Percentiles rank a stretch among this genome's conserved stretches.
Conservation (phyloP, 2,888 invertebrate species). For the Cheilosia soror region DNA sequence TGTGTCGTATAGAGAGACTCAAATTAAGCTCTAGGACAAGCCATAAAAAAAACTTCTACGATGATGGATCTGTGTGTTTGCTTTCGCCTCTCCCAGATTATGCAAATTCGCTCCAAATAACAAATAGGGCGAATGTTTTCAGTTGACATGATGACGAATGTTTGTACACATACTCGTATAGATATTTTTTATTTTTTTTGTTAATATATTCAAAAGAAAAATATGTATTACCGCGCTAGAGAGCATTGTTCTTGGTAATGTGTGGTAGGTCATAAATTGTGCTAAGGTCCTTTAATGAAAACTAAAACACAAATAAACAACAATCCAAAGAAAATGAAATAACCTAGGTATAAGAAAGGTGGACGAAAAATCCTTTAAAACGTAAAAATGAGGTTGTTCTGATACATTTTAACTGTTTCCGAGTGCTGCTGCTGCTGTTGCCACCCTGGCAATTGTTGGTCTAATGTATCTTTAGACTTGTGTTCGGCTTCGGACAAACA, state of each 20-base stretch:
- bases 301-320: slow-evolving; percentile 28
- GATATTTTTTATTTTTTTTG: neutral
- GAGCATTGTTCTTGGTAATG: slow-evolving; percentile 61
- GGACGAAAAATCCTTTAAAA: slow-evolving; percentile 22
- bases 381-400: slow-evolving; percentile 56
- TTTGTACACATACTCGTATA: slow-evolving; percentile 41
- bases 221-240: slow-evolving; percentile 26
- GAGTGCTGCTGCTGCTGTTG: neutral
- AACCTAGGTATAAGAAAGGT: neutral
- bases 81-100: slow-evolving; percentile 77
- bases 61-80: slow-evolving; percentile 79
- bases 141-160: slow-evolving; percentile 61
- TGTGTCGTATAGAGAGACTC: slow-evolving; percentile 56
- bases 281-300: slow-evolving; percentile 71
- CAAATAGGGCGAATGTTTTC: slow-evolving; percentile 81
- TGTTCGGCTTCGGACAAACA: slow-evolving; percentile 35
- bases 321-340: slow-evolving; percentile 1
- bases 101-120: slow-evolving; percentile 83
- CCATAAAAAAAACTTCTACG: slow-evolving; percentile 40
- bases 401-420: slow-evolving; percentile 22
- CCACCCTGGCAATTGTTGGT: slow-evolving; percentile 35
- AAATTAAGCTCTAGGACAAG: slow-evolving; percentile 72
- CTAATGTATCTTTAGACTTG: slow-evolving; percentile 43
- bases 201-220: slow-evolving; percentile 5
- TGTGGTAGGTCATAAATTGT: slow-evolving; percentile 71